Conservation (phyloP, 2,113 vertebrate genomes). For the Abramis brama region DNA sequence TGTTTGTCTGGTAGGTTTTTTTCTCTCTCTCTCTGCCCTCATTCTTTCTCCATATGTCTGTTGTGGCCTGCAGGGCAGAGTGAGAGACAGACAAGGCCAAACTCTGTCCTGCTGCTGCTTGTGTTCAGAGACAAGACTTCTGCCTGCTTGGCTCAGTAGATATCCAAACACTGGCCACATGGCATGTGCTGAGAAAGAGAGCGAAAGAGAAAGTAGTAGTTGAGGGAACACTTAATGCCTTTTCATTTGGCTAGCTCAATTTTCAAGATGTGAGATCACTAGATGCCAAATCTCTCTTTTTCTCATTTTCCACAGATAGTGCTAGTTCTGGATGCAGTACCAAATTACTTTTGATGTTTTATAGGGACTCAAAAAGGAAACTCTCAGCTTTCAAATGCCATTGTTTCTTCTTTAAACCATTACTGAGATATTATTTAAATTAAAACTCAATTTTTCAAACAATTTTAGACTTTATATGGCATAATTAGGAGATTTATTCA, state of each 20-base stretch:
- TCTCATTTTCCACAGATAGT: neutral
- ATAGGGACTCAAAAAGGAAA: too few species aligned
- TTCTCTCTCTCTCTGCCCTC: neutral
- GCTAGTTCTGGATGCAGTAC: neutral
- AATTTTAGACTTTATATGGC: too few species aligned
- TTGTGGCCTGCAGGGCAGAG: neutral
- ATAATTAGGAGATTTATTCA: too few species aligned
- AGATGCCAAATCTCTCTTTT: constrained; percentile 12
- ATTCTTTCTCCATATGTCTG: neutral
- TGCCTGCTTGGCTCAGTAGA: constrained; percentile 7
- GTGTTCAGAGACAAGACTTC: constrained; percentile 8
- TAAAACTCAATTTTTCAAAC: too few species aligned
- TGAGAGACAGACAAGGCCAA: neutral
- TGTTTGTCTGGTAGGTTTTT: neutral
- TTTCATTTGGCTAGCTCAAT: constrained; percentile 32
- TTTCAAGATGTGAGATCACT: constrained; percentile 37
- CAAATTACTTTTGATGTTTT: too few species aligned
- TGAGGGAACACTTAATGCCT: constrained; percentile 39
- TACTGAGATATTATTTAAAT: too few species aligned
- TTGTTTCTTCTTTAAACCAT: too few species aligned
- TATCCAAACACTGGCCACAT: constrained; percentile 32
- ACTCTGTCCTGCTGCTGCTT: constrained; percentile 35
- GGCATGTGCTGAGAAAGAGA: neutral
- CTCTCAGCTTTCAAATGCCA: too few species aligned
- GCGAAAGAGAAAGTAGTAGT: neutral